Conservation (phyloP, 2,113 vertebrate genomes). For the Hoplias malabaricus region DNA sequence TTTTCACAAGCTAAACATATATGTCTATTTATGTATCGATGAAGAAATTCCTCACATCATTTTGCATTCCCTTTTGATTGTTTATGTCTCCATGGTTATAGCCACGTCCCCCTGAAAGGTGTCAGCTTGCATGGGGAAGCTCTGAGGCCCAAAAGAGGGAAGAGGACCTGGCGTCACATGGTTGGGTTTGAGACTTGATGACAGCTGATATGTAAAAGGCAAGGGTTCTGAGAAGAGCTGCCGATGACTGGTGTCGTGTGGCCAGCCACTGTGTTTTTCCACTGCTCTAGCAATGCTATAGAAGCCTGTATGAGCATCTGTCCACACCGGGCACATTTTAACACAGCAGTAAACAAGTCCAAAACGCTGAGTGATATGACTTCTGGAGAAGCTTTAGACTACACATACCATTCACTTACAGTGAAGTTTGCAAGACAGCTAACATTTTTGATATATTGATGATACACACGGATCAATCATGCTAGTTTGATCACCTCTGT, state of each 20-base stretch:
- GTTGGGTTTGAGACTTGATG: conserved; percentile 35
- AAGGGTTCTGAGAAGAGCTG: conserved; percentile 27
- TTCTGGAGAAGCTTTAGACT: not conserved
- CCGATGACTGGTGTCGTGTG: conserved; percentile 21
- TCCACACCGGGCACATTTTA: conserved; percentile 1
- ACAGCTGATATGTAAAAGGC: conserved; percentile 51
- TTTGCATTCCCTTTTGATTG: not conserved
- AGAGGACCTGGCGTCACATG: conserved; percentile 25
- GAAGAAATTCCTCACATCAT: not conserved
- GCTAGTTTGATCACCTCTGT: too few species aligned
- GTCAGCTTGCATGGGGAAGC: conserved; percentile 15
- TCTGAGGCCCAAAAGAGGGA: conserved; percentile 40
- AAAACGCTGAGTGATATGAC: not conserved
- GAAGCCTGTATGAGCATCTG: conserved; percentile 5
- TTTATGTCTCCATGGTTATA: conserved; percentile 1
- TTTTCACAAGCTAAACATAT: too few species aligned
- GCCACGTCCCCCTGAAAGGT: not conserved
- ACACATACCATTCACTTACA: too few species aligned
- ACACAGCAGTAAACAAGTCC: conserved; percentile 36
- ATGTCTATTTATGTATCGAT: too few species aligned
- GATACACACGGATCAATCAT: too few species aligned
- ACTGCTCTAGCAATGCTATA: conserved; percentile 37
- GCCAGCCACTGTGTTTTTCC: conserved; percentile 48
- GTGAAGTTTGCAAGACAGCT: not conserved
- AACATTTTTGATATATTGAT: not conserved